Conservation (phyloP, 1,140 invertebrate genomes). For the Nixonia krombeini region DNA sequence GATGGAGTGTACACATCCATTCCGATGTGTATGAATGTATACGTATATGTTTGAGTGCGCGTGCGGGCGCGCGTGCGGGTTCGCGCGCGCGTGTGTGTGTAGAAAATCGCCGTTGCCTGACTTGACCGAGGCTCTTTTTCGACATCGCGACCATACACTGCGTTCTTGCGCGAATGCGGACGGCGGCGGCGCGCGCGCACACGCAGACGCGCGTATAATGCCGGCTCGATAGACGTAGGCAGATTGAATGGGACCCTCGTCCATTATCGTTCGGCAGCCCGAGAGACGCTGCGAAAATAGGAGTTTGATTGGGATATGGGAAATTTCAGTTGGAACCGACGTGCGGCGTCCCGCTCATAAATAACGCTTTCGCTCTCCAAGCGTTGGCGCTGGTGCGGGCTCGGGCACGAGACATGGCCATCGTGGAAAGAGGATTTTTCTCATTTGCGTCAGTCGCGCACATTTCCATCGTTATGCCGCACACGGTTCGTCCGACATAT, state of each 20-base stretch:
- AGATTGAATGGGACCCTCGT: background rate
- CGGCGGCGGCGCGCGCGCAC: background rate
- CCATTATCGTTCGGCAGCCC: constrained; percentile 33
- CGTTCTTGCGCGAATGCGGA: too few relatives aligned
- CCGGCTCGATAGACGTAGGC: background rate
- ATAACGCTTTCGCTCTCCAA: constrained; percentile 47
- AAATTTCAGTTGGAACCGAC: constrained; percentile 49
- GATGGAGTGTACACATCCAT: too few relatives aligned
- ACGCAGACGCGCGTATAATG: background rate
- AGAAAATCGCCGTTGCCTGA: background rate
- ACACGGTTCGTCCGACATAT: constrained; percentile 51
- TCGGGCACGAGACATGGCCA: background rate
- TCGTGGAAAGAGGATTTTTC: background rate
- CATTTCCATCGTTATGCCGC: constrained; percentile 49
- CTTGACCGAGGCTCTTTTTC: background rate
- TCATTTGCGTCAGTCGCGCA: constrained; percentile 13
- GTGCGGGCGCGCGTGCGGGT: too few relatives aligned
- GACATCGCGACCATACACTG: background rate
- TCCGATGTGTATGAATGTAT: too few relatives aligned
- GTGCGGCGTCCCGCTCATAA: constrained; percentile 19
- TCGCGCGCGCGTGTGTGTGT: too few relatives aligned
- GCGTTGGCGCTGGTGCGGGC: constrained; percentile 3
- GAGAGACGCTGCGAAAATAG: constrained; percentile 43
- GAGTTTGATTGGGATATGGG: constrained; percentile 54
- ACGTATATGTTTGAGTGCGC: too few relatives aligned